Conservation (phyloP, 1,140 invertebrate genomes). For the Theocolax elegans region DNA sequence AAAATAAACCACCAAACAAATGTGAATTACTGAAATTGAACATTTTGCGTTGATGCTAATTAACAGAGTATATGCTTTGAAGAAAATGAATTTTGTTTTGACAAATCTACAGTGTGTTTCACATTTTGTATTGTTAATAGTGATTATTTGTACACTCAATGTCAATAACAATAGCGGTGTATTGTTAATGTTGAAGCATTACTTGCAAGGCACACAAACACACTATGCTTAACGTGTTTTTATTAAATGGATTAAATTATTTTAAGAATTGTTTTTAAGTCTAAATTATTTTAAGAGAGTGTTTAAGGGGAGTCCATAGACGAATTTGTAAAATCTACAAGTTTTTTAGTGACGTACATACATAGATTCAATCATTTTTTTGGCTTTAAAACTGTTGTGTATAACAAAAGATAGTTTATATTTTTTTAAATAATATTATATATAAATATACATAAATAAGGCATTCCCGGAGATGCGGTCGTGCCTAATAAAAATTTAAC, state of each 20-base stretch:
- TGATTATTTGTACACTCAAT: too few relatives aligned
- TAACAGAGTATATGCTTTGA: background rate
- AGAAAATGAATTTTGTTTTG: constrained; percentile 1
- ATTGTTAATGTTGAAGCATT: constrained; percentile 4
- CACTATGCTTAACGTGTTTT: background rate
- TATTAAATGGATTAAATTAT: background rate
- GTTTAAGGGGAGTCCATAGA: background rate
- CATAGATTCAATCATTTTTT: too few relatives aligned
- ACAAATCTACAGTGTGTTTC: background rate
- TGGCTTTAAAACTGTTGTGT: too few relatives aligned
- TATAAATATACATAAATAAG: too few relatives aligned
- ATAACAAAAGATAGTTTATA: too few relatives aligned
- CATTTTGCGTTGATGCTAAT: constrained; percentile 1
- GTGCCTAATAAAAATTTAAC: background rate
- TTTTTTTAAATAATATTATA: too few relatives aligned
- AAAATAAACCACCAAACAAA: too few relatives aligned
- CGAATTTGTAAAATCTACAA: constrained; percentile 1
- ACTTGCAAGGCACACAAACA: constrained; percentile 15
- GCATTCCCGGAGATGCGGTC: too few relatives aligned
- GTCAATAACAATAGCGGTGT: background rate
- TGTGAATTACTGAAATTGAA: background rate
- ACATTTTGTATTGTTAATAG: too few relatives aligned
- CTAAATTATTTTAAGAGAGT: too few relatives aligned
- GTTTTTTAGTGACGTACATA: background rate
- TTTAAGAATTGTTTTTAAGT: background rate